Evolutionary conservation across 2,888 invertebrate genomes (phyloP).

Genomic region (Drosophila conformis): DNA sequence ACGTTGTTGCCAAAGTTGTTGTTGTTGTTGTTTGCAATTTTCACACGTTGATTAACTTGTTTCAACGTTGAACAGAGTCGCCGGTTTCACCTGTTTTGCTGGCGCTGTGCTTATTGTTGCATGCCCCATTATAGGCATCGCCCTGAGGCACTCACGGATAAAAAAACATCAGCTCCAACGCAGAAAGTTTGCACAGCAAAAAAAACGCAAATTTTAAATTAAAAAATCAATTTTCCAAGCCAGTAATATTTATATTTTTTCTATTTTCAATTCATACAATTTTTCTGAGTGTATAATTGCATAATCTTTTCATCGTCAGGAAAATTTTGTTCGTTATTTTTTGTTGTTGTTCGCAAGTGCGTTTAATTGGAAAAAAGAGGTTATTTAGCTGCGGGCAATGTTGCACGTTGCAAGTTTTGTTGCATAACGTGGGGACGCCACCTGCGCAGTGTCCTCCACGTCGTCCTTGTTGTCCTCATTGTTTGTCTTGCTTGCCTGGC

Average conservation of each 20-base stretch:
- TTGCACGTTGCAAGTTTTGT: constrained; percentile 38
- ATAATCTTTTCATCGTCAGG: constrained; percentile 1
- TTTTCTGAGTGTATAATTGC: not conserved
- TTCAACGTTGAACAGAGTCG: constrained; percentile 58
- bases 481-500: constrained; percentile 13
- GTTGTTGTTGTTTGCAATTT: constrained; percentile 59
- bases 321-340: constrained; percentile 49
- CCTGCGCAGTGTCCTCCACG: not conserved
- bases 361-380: constrained; percentile 65
- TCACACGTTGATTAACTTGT: constrained; percentile 81
- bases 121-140: constrained; percentile 52
- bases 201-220: not conserved
- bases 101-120: constrained; percentile 29
- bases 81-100: constrained; percentile 21
- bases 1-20: constrained; percentile 29
- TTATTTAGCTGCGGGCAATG: constrained; percentile 1
- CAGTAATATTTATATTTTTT: not conserved
- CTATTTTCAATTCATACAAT: not conserved
- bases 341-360: constrained; percentile 60
- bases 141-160: constrained; percentile 7
- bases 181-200: not conserved
- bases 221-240: not conserved
- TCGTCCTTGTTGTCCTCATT: constrained; percentile 21
- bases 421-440: constrained; percentile 60
- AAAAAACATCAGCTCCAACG: not conserved